Base-by-base conservation (phyloP, 1,140 invertebrate species). In the Hestina assimilis region DNA sequence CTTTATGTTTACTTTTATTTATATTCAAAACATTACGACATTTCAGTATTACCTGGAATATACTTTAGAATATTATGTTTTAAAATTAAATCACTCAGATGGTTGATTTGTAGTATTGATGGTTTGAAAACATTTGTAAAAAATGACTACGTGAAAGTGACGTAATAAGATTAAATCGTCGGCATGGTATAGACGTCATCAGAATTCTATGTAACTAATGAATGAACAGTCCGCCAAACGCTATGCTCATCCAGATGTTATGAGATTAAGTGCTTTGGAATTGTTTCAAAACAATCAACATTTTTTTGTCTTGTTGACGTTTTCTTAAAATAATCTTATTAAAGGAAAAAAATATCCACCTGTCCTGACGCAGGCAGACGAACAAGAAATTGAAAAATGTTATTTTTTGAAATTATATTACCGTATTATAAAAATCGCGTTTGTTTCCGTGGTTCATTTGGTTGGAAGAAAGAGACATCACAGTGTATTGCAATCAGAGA, bases 191-290 rank as follows among this genome's bases (percentile, higher is more conserved):
- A n/a, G 6, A 33, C 17, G 7, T 33, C 15, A 47, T 33, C 28
- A 31, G 4, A n/a, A 15, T 21, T 17, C 3, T 17, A 31, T 46
- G 28, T 11, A 12, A 33, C 55, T 58, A 67, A 61, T 70, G 51
- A 72, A 66, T 69, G 66, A 70, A 70, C 45, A 60, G 47, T n/a
- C 33, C 3, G 8, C 14, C 12, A 6, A 15, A n/a, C 6, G 26
- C 52, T 17, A 29, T 23, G n/a, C 52, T 59, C 20, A 61, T 52
- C 11, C 50, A 35, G 45, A 19, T 41, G 38, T 33, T 23, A 58
- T 26, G 31, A 45, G 19, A 45, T 45, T 31, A 58, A 55, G 8
- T 54, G 46, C 40, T 55, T n/a, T 58, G 57, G 51, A 63, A 63
- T 23, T 23, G 50, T 40, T 48, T 60, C 57, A 60, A 60, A 57